Percentiles rank a stretch among this genome's conserved stretches.
Evolutionary conservation across 2,797 vertebrate species (phyloP).

Genomic region (Eidolon dupreanum): DNA sequence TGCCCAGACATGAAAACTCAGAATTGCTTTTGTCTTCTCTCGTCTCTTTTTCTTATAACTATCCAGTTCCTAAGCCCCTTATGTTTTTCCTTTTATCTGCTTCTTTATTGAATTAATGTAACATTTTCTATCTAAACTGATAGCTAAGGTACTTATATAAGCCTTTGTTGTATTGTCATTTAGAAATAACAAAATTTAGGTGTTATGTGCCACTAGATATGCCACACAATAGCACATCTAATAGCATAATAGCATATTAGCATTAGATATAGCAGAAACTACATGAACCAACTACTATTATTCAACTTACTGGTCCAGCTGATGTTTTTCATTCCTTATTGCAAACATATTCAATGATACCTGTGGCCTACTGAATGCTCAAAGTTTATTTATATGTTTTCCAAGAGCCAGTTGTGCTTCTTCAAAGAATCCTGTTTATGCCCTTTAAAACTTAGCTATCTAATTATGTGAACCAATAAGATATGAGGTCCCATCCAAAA

Average conservation of each 20-base stretch:
- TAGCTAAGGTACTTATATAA: not conserved
- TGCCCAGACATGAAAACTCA: not conserved
- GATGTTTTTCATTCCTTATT: not conserved
- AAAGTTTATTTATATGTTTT: not conserved
- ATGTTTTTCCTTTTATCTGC: not conserved
- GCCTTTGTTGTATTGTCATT: slow-evolving; percentile 6
- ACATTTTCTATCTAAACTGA: not conserved
- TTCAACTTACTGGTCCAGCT: not conserved
- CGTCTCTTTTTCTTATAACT: not conserved
- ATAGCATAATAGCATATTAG: not conserved
- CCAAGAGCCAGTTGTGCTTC: not conserved
- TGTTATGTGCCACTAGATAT: not conserved
- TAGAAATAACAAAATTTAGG: slow-evolving; percentile 28
- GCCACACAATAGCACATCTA: not conserved
- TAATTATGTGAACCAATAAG: not conserved
- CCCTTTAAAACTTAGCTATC: not conserved
- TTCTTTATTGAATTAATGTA: not conserved
- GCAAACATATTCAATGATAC: not conserved
- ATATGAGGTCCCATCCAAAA: not conserved
- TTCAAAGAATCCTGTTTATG: not conserved
- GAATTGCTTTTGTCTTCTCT: not conserved
- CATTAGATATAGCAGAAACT: not conserved
- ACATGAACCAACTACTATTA: not conserved
- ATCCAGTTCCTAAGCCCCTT: not conserved
- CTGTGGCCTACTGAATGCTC: not conserved